Conservation (phyloP, 2,797 vertebrate genomes). For the Chaenodraco wilsoni region DNA sequence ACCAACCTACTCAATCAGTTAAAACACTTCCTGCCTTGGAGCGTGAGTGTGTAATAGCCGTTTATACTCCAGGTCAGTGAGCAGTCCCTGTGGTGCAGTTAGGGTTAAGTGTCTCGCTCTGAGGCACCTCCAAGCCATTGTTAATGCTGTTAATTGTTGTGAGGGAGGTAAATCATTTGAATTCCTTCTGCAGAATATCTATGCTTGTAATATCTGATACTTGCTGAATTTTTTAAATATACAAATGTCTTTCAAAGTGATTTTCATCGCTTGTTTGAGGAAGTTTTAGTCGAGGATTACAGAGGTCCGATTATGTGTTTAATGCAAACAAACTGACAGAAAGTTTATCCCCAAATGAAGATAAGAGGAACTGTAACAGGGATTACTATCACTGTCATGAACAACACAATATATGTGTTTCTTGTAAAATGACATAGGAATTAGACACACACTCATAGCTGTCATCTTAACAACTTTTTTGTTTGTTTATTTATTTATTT, state of each 20-base stretch:
- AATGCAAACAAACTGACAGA: conserved; percentile 29
- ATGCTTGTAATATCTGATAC: background rate
- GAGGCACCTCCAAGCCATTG: conserved; percentile 25
- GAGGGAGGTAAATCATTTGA: background rate
- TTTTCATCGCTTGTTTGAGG: conserved; percentile 30
- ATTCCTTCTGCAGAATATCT: background rate
- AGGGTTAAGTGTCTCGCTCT: conserved; percentile 42
- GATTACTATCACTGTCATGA: conserved; percentile 5
- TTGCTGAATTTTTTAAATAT: background rate
- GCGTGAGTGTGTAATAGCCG: conserved; percentile 8
- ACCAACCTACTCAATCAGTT: conserved; percentile 7
- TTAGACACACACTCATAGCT: conserved; percentile 5
- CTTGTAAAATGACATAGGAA: background rate
- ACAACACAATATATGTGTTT: conserved; percentile 17
- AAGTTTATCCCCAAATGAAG: conserved; percentile 27
- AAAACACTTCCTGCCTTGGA: conserved; percentile 15
- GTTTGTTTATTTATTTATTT: conserved; percentile 10
- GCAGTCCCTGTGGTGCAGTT: conserved; percentile 26
- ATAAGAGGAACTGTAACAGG: conserved; percentile 29
- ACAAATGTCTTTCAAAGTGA: conserved; percentile 9
- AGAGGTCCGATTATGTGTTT: conserved; percentile 34
- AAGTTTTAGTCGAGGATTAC: conserved; percentile 45
- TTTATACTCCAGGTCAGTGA: conserved; percentile 30
- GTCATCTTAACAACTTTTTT: conserved; percentile 9
- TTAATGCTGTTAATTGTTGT: conserved; percentile 44